Evolutionary conservation across 2,797 vertebrate species (phyloP), one percentile per base, ranked within the genome.

Genomic region (Mastacembelus armatus): DNA sequence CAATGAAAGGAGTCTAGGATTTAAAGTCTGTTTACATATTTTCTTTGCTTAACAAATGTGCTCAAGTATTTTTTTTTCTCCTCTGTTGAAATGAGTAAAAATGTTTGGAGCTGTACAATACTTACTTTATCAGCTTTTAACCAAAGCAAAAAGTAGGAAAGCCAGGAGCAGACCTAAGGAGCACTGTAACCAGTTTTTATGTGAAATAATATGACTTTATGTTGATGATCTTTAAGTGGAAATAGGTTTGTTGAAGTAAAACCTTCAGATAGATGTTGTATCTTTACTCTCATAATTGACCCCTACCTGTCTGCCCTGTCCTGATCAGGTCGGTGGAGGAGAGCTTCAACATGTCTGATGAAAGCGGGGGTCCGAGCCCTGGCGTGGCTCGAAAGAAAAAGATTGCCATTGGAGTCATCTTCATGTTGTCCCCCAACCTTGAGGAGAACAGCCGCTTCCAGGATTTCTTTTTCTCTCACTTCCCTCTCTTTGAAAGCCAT

Each of bases 321-420:
- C 54, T 2, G 4, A 10, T 24, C 71, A 99, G 98, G 97, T 99
- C 97, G 16, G 92, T 96, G 74, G 98, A 99, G 87, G 98, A 99
- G 92, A 98, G 97, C 90, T 99, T 99, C 92, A 99, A 98, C 90
- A 95, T 99, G 92, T 98, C 97, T n/a, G 97, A 98, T 57, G 98
- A 99, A 85, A 96, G 95, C 70, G 91, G 94, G 33, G 96, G 94
- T 32, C 92, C 95, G 12, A 96, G 88, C 83, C 95, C 97, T 7
- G 96, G 96, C 26, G 94, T 95, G 71, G 93, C 95, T 21, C 90
- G 96, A 72, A 99, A 99, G 92, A 99, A 99, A 84, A 99, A 99
- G 90, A 99, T 99, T 49, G 97, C 98, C 43, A 99, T 99, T 42
- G 98, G 98, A 0, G 95, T 99, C 61, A 98, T 99, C 82, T 99